phyloP scores from a whole-genome alignment of 2,797 vertebrate genomes.

The Ataeniobius toweri region DNA sequence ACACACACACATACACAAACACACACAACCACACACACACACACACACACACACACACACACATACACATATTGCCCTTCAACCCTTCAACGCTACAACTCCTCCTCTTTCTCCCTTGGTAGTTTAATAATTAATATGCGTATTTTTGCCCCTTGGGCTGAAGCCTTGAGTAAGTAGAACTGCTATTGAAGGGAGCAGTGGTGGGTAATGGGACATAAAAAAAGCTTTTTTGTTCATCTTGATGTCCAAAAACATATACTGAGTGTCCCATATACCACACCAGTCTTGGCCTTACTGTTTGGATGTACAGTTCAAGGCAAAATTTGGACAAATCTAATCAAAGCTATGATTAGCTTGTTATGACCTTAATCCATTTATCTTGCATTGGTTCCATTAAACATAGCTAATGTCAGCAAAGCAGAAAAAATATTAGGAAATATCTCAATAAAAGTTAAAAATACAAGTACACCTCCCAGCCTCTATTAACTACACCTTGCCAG shows the following conservation, averaged over 20 bases:
- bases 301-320: background rate
- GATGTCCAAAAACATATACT: constrained; percentile 47
- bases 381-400: background rate
- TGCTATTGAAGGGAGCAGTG: constrained; percentile 61
- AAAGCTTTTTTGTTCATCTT: constrained; percentile 58
- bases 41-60: constrained; percentile 13
- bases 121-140: constrained; percentile 78
- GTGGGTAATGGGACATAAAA: constrained; percentile 72
- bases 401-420: background rate
- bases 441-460: background rate
- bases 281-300: constrained; percentile 33
- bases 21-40: background rate
- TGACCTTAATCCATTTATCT: background rate
- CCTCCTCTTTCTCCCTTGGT: constrained; percentile 50
- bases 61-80: constrained; percentile 37
- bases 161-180: constrained; percentile 61
- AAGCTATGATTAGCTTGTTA: background rate
- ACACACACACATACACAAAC: constrained; percentile 9
- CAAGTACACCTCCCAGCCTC: background rate
- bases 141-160: constrained; percentile 68
- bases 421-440: too few species aligned
- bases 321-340: background rate
- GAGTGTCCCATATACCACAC: constrained; percentile 48
- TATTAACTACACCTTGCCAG: too few species aligned
- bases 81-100: constrained; percentile 39